A percentile compares a stretch with the other conserved stretches of the same genome.
These are phyloP conservation scores for Phrynocephalus guinanensis DNA, from an alignment of 2,797 vertebrate species.

Conservation along the genomic window DNA sequence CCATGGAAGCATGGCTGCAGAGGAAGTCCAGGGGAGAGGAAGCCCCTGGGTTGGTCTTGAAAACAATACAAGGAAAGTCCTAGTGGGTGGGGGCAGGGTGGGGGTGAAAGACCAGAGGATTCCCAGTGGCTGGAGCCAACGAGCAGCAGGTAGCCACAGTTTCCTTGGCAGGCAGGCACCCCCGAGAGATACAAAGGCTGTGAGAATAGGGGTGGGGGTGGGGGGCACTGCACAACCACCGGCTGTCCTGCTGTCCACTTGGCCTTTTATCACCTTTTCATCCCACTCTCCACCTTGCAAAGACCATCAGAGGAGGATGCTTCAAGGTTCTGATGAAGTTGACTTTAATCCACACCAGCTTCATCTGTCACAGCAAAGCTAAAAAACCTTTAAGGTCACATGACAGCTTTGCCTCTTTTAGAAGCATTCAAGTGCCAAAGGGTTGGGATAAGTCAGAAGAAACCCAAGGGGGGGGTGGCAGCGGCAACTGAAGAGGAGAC, in stretches of 20 bases:
- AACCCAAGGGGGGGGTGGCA: background rate
- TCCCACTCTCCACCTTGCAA: background rate
- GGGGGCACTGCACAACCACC: no score
- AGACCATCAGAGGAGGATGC: background rate
- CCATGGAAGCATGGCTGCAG: background rate
- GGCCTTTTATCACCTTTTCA: background rate
- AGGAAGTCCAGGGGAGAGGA: background rate
- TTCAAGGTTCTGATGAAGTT: background rate
- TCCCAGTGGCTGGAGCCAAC: no score
- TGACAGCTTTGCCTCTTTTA: background rate
- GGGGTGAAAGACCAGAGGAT: no score
- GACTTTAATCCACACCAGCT: background rate
- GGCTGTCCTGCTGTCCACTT: no score
- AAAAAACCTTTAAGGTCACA: no score
- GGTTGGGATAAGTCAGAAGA: background rate
- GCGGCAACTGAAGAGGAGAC: background rate
- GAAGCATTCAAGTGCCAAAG: background rate
- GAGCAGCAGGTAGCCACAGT: no score
- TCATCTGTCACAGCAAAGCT: background rate
- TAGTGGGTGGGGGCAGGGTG: no score
- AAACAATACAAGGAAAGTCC: no score
- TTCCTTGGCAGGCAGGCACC: no score
- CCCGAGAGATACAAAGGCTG: no score
- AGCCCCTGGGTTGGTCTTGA: background rate
- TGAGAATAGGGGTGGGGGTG: no score